phyloP scores from a whole-genome alignment of 2,888 invertebrate species.

The Athrips mouffetella region DNA sequence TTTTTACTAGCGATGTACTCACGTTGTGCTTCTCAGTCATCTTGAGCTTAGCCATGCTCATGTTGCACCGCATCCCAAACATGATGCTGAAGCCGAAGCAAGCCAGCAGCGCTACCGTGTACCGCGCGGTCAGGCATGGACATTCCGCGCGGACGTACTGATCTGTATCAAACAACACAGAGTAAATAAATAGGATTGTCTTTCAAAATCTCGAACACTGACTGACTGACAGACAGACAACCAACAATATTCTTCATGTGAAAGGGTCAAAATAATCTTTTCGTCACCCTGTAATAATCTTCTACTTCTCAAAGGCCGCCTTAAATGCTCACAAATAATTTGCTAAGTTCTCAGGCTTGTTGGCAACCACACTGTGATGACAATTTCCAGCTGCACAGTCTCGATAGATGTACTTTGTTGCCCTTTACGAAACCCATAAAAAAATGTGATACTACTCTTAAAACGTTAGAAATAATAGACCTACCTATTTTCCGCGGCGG shows the following conservation, averaged over 20 bases:
- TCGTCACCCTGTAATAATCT: too few relatives aligned
- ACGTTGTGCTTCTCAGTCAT: conserved; percentile 80
- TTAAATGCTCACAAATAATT: too few relatives aligned
- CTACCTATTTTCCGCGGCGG: conserved; percentile 86
- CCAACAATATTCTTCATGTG: too few relatives aligned
- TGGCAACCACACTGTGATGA: too few relatives aligned
- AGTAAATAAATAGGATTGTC: background rate
- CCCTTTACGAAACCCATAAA: too few relatives aligned
- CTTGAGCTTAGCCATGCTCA: conserved; percentile 97
- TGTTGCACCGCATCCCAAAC: conserved; percentile 99
- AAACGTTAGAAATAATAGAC: background rate
- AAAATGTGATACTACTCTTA: too few relatives aligned
- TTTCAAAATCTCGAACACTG: background rate
- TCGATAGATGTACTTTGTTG: too few relatives aligned
- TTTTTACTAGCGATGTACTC: conserved; percentile 30
- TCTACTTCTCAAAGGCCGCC: too few relatives aligned
- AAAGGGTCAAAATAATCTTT: too few relatives aligned
- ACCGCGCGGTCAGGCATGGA: conserved; percentile 91
- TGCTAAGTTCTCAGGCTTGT: too few relatives aligned
- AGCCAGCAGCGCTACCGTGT: conserved; percentile 91
- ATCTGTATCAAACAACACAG: conserved; percentile 62
- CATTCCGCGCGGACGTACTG: conserved; percentile 92
- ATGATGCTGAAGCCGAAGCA: conserved; percentile 95
- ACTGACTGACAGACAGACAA: background rate
- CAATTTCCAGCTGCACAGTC: too few relatives aligned